phyloP scores from a whole-genome alignment of 2,888 invertebrate species.

The Stegana nigrithorax region DNA sequence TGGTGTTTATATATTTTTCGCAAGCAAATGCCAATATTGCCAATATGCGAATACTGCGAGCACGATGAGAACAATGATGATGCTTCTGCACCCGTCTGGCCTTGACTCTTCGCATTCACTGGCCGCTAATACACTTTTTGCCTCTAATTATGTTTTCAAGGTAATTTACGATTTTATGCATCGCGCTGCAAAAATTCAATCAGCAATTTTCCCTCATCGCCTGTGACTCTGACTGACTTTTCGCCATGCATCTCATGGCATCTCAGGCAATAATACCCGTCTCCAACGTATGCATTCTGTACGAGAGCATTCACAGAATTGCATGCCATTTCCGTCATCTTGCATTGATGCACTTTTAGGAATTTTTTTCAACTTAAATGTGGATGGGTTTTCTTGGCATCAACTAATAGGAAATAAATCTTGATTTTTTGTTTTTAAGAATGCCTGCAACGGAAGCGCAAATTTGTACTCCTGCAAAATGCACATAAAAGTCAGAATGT shows the following conservation, averaged over 20 bases:
- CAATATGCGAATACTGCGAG: background rate
- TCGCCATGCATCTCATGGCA: too few relatives aligned
- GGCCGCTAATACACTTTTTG: constrained; percentile 1
- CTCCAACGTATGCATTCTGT: background rate
- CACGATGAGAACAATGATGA: background rate
- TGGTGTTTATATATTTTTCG: constrained; percentile 60
- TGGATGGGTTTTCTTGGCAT: too few relatives aligned
- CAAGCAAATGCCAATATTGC: constrained; percentile 40
- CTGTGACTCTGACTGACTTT: too few relatives aligned
- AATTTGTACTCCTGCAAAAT: too few relatives aligned
- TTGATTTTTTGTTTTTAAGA: too few relatives aligned
- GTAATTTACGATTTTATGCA: constrained; percentile 12
- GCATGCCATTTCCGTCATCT: background rate
- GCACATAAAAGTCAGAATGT: too few relatives aligned
- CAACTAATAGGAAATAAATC: too few relatives aligned
- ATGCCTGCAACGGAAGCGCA: too few relatives aligned
- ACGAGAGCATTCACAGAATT: background rate
- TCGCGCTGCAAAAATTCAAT: background rate
- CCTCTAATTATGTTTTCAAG: constrained; percentile 10
- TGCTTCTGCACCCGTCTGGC: constrained; percentile 1
- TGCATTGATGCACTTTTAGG: background rate
- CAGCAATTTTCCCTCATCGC: background rate
- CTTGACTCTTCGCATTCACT: constrained; percentile 4
- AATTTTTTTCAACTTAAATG: too few relatives aligned
- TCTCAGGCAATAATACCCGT: too few relatives aligned